Base-by-base conservation (phyloP, 2,888 invertebrate genomes). In the Seira sanloemensis region DNA sequence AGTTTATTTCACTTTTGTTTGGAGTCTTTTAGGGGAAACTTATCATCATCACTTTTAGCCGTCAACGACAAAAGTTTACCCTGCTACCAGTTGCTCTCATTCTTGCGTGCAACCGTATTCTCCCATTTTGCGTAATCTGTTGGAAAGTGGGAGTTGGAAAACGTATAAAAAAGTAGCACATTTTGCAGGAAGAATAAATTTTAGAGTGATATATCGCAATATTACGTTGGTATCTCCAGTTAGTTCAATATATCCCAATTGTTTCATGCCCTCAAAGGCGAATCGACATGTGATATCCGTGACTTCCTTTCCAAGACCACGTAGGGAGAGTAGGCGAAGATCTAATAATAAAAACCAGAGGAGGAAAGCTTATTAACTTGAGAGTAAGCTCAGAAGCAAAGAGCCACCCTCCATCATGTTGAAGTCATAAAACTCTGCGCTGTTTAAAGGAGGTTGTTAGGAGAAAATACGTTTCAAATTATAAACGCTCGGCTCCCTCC, bases 261-360 rank as follows among this genome's bases (percentile, higher is more conserved):
- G 46, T 0, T 21, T 25, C 78, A 86, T 72, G 18, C 74, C 71
- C 27, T 82, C 50, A 74, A 85, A 86, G 1, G 83, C 86, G 68
- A 74, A 83, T 16, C 85, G 54, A n/a, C 83, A 82, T 1, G 86
- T 79, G 5, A 86, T 85, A 50, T 79, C 79, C 4, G 86, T 85
- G n/a, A 86, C 73, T 7, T 46, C 67, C 16, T 25, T 27, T 7
- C 86, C 86, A 9, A 86, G 54, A 5, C 86, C 86, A 23, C 82
- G 50, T 18, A 86, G 37, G 19, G 86, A 86, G 50, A 86, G 68
- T 19, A 79, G 66, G 25, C 75, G 62, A 58, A 86, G 37, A 24
- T 76, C 83, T 84, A 71, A n/a, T n/a, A n/a, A 2, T 58, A 9
- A n/a, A n/a, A 18, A n/a, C 2, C n/a, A 58, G n/a, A 58, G 4